Conservation (phyloP, 2,888 invertebrate genomes). For the Cephus pulcher region DNA sequence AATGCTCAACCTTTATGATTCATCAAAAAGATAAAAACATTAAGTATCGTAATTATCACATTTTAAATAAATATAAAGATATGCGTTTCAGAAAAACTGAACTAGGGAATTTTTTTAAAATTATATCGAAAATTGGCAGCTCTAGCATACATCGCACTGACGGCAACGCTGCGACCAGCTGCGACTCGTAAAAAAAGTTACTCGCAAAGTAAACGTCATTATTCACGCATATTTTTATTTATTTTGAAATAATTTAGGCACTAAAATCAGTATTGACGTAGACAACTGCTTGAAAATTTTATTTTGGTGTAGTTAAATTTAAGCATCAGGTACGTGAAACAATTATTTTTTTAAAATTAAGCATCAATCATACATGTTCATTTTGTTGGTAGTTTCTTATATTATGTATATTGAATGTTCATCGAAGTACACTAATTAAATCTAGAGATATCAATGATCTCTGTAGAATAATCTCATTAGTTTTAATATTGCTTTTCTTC, state of each 20-base stretch:
- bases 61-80: background rate
- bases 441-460: background rate
- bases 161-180: background rate
- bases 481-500: background rate
- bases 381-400: background rate
- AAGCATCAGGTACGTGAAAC: background rate
- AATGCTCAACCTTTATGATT: background rate
- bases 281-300: background rate
- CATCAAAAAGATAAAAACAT: background rate
- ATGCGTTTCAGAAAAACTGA: background rate
- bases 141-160: background rate
- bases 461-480: background rate
- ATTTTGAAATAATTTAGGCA: conserved; percentile 3
- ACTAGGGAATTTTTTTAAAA: background rate
- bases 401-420: background rate
- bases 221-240: conserved; percentile 8
- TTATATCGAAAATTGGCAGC: background rate
- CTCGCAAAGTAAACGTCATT: background rate
- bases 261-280: background rate
- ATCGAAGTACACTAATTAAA: background rate
- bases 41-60: background rate
- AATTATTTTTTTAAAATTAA: background rate
- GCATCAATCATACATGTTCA: background rate
- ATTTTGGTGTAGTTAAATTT: background rate
- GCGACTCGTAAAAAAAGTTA: background rate